phyloP scores from a whole-genome alignment of 2,113 vertebrate species.

The Platichthys stellatus region DNA sequence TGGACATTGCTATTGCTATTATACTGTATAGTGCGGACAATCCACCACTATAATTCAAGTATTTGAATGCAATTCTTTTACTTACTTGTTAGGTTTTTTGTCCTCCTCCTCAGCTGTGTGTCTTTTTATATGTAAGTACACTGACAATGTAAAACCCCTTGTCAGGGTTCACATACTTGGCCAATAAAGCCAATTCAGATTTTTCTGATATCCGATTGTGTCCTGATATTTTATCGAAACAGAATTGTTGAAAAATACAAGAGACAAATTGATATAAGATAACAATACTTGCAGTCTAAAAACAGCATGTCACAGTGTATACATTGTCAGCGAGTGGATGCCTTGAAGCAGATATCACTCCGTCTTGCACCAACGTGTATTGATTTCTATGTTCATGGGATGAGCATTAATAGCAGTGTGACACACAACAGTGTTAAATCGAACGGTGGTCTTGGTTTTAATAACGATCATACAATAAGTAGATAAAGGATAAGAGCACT shows the following conservation, averaged over 20 bases:
- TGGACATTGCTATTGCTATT: too few species aligned
- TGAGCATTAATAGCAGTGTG: constrained; percentile 19
- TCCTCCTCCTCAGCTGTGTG: too few species aligned
- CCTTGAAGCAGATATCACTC: too few species aligned
- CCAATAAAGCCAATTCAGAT: too few species aligned
- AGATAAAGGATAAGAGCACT: background rate
- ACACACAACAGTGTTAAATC: constrained; percentile 19
- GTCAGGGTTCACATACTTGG: too few species aligned
- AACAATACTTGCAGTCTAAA: background rate
- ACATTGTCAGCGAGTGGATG: background rate
- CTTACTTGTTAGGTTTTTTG: too few species aligned
- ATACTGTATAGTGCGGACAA: too few species aligned
- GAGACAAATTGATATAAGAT: background rate
- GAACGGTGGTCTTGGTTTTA: background rate
- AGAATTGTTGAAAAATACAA: background rate
- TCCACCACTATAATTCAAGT: too few species aligned
- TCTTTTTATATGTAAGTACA: too few species aligned
- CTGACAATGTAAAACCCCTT: too few species aligned
- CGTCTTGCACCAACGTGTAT: constrained; percentile 9
- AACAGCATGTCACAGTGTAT: background rate
- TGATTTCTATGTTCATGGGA: constrained; percentile 40
- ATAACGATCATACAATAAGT: constrained; percentile 16
- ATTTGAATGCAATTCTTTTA: too few species aligned
- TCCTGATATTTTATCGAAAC: background rate
- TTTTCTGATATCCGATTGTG: too few species aligned